These are phyloP conservation scores for Oreochromis tanganicae DNA, from an alignment of 2,113 vertebrate genomes.

Conservation along the genomic window DNA sequence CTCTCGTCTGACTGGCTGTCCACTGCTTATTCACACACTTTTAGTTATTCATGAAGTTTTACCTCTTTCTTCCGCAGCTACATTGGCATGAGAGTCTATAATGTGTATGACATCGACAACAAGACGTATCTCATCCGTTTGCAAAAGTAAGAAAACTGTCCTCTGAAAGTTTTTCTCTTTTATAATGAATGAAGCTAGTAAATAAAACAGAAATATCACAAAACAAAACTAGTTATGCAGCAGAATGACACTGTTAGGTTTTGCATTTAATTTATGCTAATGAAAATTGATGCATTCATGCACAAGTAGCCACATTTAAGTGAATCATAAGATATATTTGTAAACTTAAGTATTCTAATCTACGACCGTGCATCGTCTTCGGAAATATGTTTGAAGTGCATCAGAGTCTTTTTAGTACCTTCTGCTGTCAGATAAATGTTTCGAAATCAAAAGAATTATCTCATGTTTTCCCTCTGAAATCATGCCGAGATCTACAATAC, in stretches of 20 bases:
- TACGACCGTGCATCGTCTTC: not conserved
- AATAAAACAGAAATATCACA: not conserved
- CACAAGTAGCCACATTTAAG: not conserved
- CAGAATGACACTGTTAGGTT: not conserved
- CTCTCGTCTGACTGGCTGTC: not conserved
- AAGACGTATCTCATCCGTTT: conserved; percentile 97
- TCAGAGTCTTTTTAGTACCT: not conserved
- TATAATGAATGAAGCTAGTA: not conserved
- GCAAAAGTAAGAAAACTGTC: conserved; percentile 84
- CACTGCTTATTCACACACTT: not conserved
- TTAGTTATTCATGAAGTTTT: not conserved
- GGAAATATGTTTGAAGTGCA: not conserved
- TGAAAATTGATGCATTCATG: not conserved
- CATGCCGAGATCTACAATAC: not conserved
- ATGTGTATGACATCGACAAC: conserved; percentile 96
- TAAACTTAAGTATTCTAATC: not conserved
- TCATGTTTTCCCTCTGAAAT: not conserved
- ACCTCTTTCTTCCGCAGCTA: conserved; percentile 72
- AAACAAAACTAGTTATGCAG: not conserved
- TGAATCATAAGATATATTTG: not conserved
- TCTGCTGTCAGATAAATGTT: not conserved
- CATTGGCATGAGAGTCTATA: conserved; percentile 94
- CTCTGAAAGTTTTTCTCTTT: not conserved
- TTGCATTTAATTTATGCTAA: not conserved
- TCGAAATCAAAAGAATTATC: not conserved